These are phyloP conservation scores for Polypedilum pembai DNA, from an alignment of 1,140 invertebrate genomes.

Conservation along the genomic window DNA sequence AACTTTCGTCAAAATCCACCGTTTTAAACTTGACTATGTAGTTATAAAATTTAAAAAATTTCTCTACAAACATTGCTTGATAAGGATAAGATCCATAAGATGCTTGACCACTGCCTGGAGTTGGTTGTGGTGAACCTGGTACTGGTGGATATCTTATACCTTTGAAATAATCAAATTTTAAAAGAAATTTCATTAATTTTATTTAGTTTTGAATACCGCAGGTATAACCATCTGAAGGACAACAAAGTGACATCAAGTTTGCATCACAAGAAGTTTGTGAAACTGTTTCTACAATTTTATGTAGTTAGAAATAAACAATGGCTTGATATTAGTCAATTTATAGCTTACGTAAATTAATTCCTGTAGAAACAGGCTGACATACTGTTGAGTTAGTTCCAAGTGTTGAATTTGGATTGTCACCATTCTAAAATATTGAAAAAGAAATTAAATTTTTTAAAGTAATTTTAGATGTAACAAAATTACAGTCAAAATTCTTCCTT, in stretches of 20 bases:
- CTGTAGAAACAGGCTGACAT: neutral
- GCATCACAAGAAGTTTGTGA: too few relatives aligned
- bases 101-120: slow-evolving; percentile 37
- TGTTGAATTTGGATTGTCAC: neutral
- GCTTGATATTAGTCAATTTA: too few relatives aligned
- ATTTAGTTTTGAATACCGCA: neutral
- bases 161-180: neutral
- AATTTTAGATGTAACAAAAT: neutral
- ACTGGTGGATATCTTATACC: slow-evolving; percentile 39
- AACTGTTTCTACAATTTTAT: too few relatives aligned
- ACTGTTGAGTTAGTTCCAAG: neutral
- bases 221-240: neutral
- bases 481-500: neutral
- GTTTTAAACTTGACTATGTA: too few relatives aligned
- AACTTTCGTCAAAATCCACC: too few relatives aligned
- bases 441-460: neutral
- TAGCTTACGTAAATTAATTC: neutral
- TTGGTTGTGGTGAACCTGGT: slow-evolving; percentile 34
- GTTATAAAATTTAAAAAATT: too few relatives aligned
- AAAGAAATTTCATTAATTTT: too few relatives aligned
- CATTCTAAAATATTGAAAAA: neutral
- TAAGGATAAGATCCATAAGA: slow-evolving; percentile 41
- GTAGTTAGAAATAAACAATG: too few relatives aligned
- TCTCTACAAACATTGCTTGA: slow-evolving; percentile 45
- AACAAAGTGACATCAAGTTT: neutral